Conservation (phyloP, 2,797 vertebrate genomes). For the Cossypha dichroa region DNA sequence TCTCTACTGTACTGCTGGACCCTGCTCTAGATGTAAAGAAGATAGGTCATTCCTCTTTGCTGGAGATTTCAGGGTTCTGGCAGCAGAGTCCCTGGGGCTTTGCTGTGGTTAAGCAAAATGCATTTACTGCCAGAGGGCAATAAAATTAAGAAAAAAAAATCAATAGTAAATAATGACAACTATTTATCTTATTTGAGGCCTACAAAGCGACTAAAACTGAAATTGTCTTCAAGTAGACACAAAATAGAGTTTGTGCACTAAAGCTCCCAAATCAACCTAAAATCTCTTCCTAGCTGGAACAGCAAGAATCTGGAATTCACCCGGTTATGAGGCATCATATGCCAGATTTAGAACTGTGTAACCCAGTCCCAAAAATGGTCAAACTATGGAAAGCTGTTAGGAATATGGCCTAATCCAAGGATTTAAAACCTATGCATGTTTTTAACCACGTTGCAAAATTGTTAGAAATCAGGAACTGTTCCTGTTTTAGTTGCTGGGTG, state of each 20-base stretch:
- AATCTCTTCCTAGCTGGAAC: not conserved
- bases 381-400: not conserved
- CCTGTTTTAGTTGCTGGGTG: not conserved
- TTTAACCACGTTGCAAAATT: not conserved
- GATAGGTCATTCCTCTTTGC: not conserved
- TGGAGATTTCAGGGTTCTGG: not conserved
- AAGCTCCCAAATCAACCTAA: not conserved
- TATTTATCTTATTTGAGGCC: conserved; percentile 14
- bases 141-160: conserved; percentile 2
- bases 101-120: not conserved
- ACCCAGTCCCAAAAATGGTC: not conserved
- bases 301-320: not conserved
- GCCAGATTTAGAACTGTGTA: not conserved
- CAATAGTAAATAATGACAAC: not conserved
- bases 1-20: not conserved
- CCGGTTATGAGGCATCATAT: not conserved
- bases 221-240: not conserved
- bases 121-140: conserved; percentile 3
- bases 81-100: not conserved
- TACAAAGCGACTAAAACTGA: not conserved
- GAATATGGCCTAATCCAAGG: not conserved
- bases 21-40: not conserved
- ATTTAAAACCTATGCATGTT: not conserved
- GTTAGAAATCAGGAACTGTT: not conserved
- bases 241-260: not conserved